phyloP scores from a whole-genome alignment of 2,888 invertebrate species.

The Athrips mouffetella region DNA sequence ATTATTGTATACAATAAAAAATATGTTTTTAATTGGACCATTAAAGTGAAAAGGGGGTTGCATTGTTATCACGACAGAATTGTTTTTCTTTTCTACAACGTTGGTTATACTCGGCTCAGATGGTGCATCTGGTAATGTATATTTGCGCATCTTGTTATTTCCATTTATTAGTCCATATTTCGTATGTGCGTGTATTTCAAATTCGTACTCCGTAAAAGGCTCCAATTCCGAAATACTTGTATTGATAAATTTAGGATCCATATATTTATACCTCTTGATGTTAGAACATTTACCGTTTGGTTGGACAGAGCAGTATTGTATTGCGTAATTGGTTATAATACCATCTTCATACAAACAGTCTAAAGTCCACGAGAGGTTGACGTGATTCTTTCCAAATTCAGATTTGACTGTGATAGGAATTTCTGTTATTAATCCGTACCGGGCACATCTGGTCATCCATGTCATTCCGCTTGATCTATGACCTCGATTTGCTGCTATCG shows the following conservation, averaged over 20 bases:
- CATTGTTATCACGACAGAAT: conserved; percentile 78
- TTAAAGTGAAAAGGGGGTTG: conserved; percentile 38
- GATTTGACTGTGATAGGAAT: neutral
- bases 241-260: neutral
- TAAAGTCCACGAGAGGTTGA: conserved; percentile 74
- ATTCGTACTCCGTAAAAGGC: conserved; percentile 82
- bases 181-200: conserved; percentile 78
- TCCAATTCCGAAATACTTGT: conserved; percentile 53
- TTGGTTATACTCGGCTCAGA: conserved; percentile 65
- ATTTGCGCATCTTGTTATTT: conserved; percentile 67
- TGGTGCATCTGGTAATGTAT: conserved; percentile 79
- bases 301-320: conserved; percentile 75
- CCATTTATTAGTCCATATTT: conserved; percentile 19
- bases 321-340: conserved; percentile 80
- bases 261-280: neutral
- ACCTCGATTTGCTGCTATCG: conserved; percentile 34
- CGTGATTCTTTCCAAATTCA: neutral
- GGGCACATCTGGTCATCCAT: neutral
- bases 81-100: conserved; percentile 73
- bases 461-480: conserved; percentile 8
- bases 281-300: neutral
- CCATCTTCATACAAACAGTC: conserved; percentile 62
- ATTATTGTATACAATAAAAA: neutral
- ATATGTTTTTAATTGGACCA: conserved; percentile 30
- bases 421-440: neutral